Evolutionary conservation across 2,797 vertebrate species (phyloP).

Genomic region (Lophius americanus): DNA sequence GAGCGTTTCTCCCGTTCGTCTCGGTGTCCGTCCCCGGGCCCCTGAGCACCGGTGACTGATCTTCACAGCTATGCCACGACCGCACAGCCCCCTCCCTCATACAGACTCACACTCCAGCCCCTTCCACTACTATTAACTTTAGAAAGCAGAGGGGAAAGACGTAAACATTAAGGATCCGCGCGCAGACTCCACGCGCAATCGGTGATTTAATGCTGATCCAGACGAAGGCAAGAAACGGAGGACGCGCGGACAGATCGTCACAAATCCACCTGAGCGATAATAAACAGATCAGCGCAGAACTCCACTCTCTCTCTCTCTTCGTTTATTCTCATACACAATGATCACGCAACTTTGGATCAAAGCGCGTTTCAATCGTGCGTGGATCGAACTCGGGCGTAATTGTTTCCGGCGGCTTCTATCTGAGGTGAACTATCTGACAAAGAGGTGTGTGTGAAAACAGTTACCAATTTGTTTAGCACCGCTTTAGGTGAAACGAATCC

Average conservation of each 20-base stretch:
- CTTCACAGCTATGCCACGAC: constrained; percentile 83
- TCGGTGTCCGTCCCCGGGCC: constrained; percentile 71
- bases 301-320: neutral
- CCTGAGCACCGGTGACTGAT: constrained; percentile 81
- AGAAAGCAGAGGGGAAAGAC: constrained; percentile 58
- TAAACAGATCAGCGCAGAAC: neutral
- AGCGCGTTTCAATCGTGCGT: neutral
- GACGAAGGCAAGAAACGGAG: constrained; percentile 5
- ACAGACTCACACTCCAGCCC: constrained; percentile 56
- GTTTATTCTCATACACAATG: neutral
- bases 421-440: constrained; percentile 1
- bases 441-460: constrained; percentile 14
- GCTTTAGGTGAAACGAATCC: constrained; percentile 5
- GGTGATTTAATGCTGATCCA: constrained; percentile 35
- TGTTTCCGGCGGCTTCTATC: neutral
- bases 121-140: constrained; percentile 75
- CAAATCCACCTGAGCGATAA: neutral
- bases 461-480: constrained; percentile 3
- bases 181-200: constrained; percentile 33
- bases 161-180: constrained; percentile 65
- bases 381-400: neutral
- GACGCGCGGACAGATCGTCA: constrained; percentile 4
- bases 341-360: constrained; percentile 3
- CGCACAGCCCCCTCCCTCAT: constrained; percentile 70
- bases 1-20: constrained; percentile 68